Evolutionary conservation across 2,888 invertebrate genomes (phyloP), one percentile per base, ranked within the genome.

Genomic region (Odontocolon sp.): DNA sequence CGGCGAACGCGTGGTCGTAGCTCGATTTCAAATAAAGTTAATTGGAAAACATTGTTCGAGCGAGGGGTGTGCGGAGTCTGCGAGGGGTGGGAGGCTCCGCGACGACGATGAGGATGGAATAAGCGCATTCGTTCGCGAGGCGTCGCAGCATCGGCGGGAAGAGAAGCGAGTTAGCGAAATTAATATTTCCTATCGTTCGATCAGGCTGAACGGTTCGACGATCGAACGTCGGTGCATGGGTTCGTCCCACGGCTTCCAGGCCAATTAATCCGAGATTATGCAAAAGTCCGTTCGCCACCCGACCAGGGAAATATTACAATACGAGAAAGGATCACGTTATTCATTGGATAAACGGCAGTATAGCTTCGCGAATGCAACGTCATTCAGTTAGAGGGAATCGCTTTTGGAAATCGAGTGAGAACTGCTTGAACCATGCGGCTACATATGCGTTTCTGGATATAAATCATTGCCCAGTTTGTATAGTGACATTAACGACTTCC

Each of bases 11-110:
- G 78, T 74, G 78, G 74, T 81, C 71, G 82, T 82, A 83, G 82
- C 83, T 85, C 87, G 83, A 87, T 87, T 87, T 87, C 86, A 84
- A 87, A 85, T 86, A 86, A 87, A 88, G 86, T 87, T 88, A 87
- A 89, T 89, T 87, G 87, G 86, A 87, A 87, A 87, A 86, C 85
- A 86, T 85, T 84, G 87, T 85, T 85, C 81, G 82, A 75, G 80
- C 73, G 70, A 71, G 72, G 73, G 80, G 78, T 38, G 64, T 45
- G 57, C 54, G 59, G 68, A 52, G 66, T 57, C 64, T 70, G 63
- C 56, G 77, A 54, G 76, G 42, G 23, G 63, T 42, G 56, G 31
- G 52, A 14, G 47, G 38, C 64, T 69, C 45, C 54, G 64, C 69
- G 77, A 69, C 64, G 63, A 63, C 33, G 70, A 70, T 59, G 59